Percentiles rank a stretch among this genome's conserved stretches.
These are phyloP conservation scores for Nomada fucata DNA, from an alignment of 2,888 invertebrate species.

Conservation along the genomic window DNA sequence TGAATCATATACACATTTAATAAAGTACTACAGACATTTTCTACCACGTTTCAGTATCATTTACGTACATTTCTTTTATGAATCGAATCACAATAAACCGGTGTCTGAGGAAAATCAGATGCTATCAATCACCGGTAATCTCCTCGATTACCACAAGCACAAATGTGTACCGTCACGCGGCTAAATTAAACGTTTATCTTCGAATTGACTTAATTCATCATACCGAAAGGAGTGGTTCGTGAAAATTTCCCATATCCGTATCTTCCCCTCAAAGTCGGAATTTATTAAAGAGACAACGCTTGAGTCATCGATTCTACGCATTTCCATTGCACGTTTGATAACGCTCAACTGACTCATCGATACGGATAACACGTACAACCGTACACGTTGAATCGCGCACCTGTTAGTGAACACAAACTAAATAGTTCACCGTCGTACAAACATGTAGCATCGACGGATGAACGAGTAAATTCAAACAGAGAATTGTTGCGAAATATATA, in stretches of 20 bases:
- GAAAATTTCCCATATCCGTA: not conserved
- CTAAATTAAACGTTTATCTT: not conserved
- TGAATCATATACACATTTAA: too few relatives aligned
- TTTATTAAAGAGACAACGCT: not conserved
- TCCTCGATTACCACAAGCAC: not conserved
- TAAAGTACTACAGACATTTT: not conserved
- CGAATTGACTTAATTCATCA: not conserved
- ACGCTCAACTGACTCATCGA: conserved; percentile 5
- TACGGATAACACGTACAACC: not conserved
- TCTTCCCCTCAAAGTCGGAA: not conserved
- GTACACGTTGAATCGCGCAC: not conserved
- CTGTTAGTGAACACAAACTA: not conserved
- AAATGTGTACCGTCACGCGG: not conserved
- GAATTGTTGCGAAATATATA: not conserved
- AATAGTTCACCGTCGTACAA: not conserved
- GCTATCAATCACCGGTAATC: not conserved
- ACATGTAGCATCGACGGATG: too few relatives aligned
- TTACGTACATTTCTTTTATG: not conserved
- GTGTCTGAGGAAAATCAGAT: too few relatives aligned
- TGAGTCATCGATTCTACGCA: conserved; percentile 4
- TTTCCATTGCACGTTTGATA: conserved; percentile 4
- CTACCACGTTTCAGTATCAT: not conserved
- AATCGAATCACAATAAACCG: too few relatives aligned
- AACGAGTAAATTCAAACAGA: not conserved
- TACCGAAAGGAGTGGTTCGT: not conserved